Percentiles rank a stretch among this genome's conserved stretches.
Evolutionary conservation across 2,113 vertebrate species (phyloP).

Genomic region (Myanophis thanlyinensis): DNA sequence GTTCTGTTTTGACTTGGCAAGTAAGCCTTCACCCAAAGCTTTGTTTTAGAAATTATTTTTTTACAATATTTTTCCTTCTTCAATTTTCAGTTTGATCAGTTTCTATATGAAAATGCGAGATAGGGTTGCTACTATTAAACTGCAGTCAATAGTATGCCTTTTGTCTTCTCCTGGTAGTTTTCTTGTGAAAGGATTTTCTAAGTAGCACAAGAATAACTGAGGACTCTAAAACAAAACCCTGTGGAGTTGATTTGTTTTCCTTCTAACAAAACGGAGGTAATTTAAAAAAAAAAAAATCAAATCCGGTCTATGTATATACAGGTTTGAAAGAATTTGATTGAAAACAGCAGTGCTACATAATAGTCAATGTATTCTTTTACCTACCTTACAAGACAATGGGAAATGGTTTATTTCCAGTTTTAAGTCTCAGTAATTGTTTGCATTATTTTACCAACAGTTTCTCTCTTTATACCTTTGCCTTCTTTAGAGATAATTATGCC

Average conservation of each 20-base stretch:
- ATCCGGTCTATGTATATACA: not conserved
- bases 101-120: not conserved
- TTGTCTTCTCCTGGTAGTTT: not conserved
- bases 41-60: not conserved
- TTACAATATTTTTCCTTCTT: not conserved
- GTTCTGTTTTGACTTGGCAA: not conserved
- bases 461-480: not conserved
- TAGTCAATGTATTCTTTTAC: not conserved
- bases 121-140: not conserved
- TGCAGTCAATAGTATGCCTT: not conserved
- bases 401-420: not conserved
- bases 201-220: not conserved
- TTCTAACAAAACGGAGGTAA: not conserved
- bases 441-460: not conserved
- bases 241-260: not conserved
- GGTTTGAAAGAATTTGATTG: not conserved
- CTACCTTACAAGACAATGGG: not conserved
- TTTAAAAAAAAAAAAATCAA: not conserved
- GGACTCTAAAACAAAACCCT: not conserved
- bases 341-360: not conserved
- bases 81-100: not conserved
- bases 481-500: not conserved
- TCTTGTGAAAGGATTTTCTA: not conserved
- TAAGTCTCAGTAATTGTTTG: not conserved
- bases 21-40: not conserved